Percentiles rank a stretch among this genome's conserved stretches.
Evolutionary conservation across 2,797 vertebrate genomes (phyloP).

Genomic region (Psittacula derbiana): DNA sequence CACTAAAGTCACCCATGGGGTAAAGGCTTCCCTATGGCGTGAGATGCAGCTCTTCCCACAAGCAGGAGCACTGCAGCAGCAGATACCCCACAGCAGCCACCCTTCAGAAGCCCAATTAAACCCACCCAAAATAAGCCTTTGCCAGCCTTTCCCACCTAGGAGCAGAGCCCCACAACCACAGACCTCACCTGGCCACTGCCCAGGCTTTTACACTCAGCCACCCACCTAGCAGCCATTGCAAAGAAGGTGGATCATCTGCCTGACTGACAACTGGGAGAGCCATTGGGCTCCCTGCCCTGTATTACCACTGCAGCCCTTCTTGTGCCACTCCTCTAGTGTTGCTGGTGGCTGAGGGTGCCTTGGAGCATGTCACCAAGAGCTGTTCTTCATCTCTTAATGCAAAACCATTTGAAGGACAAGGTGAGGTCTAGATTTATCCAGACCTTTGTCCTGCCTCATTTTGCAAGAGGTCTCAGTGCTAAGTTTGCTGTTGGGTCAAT

Average conservation of each 20-base stretch:
- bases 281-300: not conserved
- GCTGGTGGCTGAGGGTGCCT: not conserved
- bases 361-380: not conserved
- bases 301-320: not conserved
- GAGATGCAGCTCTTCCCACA: not conserved
- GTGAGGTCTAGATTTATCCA: not conserved
- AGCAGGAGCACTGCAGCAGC: not conserved
- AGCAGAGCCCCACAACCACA: not conserved
- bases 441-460: not conserved
- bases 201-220: not conserved
- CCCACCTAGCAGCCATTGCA: not conserved
- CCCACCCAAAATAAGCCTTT: not conserved
- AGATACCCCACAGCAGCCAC: not conserved
- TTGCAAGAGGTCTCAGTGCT: not conserved
- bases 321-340: not conserved
- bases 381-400: not conserved
- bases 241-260: not conserved
- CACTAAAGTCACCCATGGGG: accelerated
- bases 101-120: not conserved
- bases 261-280: not conserved
- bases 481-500: not conserved
- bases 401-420: not conserved
- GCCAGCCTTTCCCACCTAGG: accelerated
- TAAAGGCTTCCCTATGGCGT: accelerated
- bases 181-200: not conserved